Conservation (phyloP, 1,140 invertebrate species). For the Papilio polyxenes region DNA sequence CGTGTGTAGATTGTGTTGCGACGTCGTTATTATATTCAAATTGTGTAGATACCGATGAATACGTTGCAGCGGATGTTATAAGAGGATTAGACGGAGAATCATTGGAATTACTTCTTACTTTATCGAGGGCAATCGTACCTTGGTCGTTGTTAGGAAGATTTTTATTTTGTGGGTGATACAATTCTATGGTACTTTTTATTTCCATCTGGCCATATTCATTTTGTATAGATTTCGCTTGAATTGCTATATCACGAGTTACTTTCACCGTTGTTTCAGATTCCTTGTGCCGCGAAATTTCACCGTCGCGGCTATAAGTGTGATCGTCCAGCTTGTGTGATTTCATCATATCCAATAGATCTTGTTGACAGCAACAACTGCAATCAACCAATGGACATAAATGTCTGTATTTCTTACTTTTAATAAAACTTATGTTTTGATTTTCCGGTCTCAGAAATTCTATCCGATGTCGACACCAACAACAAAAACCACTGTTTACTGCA, state of each 20-base stretch:
- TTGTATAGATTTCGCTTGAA: neutral
- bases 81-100: neutral
- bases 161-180: neutral
- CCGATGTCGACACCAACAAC: slow-evolving; percentile 48
- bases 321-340: neutral
- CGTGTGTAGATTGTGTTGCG: neutral
- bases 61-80: neutral
- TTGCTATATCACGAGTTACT: neutral
- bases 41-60: neutral
- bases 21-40: neutral
- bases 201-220: neutral
- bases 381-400: slow-evolving; percentile 19
- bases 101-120: neutral
- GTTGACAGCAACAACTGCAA: slow-evolving; percentile 50
- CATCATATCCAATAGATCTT: slow-evolving; percentile 14
- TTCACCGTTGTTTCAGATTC: neutral
- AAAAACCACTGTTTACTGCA: slow-evolving; percentile 34
- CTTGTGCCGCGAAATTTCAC: neutral
- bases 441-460: slow-evolving; percentile 13
- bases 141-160: neutral
- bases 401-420: neutral
- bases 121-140: neutral
- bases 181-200: neutral
- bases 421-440: neutral
- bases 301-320: neutral